phyloP scores from a whole-genome alignment of 2,797 vertebrate genomes.

The Hybognathus amarus region DNA sequence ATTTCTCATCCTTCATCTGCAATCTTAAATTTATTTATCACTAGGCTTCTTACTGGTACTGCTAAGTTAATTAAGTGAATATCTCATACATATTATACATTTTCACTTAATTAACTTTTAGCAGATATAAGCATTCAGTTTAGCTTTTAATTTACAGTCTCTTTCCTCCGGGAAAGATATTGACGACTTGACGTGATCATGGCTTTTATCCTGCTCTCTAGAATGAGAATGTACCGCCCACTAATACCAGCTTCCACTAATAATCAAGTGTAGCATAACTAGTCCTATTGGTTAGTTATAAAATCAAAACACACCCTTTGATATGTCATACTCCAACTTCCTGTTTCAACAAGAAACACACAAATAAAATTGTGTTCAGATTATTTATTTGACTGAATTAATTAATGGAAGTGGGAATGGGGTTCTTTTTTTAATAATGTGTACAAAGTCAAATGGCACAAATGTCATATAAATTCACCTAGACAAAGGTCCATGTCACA shows the following conservation, averaged over 20 bases:
- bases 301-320: too few species aligned
- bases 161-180: background rate
- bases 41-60: background rate
- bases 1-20: too few species aligned
- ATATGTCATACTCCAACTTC: too few species aligned
- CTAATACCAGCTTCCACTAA: background rate
- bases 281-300: background rate
- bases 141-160: background rate
- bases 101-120: too few species aligned
- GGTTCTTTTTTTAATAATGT: background rate
- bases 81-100: background rate
- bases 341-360: background rate
- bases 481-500: background rate
- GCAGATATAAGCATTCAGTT: background rate
- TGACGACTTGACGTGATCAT: background rate
- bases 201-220: background rate
- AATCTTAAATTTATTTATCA: too few species aligned
- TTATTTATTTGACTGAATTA: background rate
- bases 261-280: background rate
- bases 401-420: background rate
- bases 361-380: background rate
- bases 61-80: too few species aligned
- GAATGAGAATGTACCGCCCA: background rate
- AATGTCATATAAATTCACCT: conserved; percentile 1
- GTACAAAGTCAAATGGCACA: background rate